A percentile compares a stretch with the other conserved stretches of the same genome.
Evolutionary conservation across 2,888 invertebrate genomes (phyloP).

Genomic region (Eumacrocentrus americanus): DNA sequence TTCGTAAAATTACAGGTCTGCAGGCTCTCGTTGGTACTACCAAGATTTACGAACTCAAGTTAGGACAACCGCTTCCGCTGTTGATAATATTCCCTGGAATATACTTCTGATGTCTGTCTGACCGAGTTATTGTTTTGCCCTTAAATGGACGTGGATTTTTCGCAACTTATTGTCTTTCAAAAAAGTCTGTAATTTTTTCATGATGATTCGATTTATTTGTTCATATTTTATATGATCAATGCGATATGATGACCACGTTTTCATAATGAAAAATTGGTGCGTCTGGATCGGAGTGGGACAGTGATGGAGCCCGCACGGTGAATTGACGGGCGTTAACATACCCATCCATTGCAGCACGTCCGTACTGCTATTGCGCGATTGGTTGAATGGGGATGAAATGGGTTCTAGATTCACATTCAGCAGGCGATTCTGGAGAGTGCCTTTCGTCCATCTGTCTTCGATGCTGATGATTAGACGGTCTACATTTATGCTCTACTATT

Average conservation of each 20-base stretch:
- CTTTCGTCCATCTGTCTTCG: constrained; percentile 52
- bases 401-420: constrained; percentile 23
- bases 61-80: constrained; percentile 36
- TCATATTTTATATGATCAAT: neutral
- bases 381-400: constrained; percentile 19
- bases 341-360: too few relatives aligned
- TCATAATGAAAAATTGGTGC: too few relatives aligned
- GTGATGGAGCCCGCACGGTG: too few relatives aligned
- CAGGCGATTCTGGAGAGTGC: too few relatives aligned
- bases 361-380: too few relatives aligned
- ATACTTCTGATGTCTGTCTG: neutral
- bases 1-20: constrained; percentile 51
- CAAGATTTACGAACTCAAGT: constrained; percentile 47
- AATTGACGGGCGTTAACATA: too few relatives aligned
- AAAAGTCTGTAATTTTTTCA: too few relatives aligned
- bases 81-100: constrained; percentile 1
- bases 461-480: constrained; percentile 49
- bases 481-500: too few relatives aligned
- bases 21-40: constrained; percentile 43
- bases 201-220: neutral
- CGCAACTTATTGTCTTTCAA: constrained; percentile 25
- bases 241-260: too few relatives aligned
- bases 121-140: constrained; percentile 28
- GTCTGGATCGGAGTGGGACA: too few relatives aligned
- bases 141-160: constrained; percentile 17